Evolutionary conservation across 35 echinoderm and acorn worm genomes (phyloP).

Genomic region (Acanthaster planci): DNA sequence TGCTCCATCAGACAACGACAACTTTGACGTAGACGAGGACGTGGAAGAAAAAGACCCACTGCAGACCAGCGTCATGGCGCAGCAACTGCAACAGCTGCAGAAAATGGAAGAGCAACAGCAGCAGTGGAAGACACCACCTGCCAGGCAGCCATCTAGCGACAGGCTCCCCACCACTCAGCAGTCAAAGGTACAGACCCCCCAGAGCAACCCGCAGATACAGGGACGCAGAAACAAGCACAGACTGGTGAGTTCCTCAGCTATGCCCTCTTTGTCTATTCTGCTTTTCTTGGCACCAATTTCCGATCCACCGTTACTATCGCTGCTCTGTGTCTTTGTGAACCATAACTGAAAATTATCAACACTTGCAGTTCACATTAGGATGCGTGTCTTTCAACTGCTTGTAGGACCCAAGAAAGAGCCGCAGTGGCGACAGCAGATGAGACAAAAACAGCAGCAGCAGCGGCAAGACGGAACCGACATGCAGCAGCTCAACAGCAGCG

Average conservation of each 20-base stretch:
- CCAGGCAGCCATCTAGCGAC: not conserved
- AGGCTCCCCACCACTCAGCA: not conserved
- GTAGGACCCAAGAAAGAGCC: slow-evolving; percentile 58
- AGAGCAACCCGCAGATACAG: not conserved
- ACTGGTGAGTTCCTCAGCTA: slow-evolving; percentile 6
- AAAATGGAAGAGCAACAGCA: slow-evolving; percentile 40
- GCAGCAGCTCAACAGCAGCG: not conserved
- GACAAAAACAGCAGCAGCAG: slow-evolving; percentile 60
- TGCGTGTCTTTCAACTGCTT: not conserved
- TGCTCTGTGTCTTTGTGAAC: too few relatives aligned
- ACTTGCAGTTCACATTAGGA: not conserved
- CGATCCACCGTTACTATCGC: too few relatives aligned
- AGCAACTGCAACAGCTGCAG: slow-evolving; percentile 62
- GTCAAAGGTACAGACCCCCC: not conserved
- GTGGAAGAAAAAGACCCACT: slow-evolving; percentile 47
- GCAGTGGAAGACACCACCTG: not conserved
- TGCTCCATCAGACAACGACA: too few relatives aligned
- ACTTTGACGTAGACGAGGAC: slow-evolving; percentile 45
- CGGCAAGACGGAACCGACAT: slow-evolving; percentile 26
- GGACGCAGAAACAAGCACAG: not conserved
- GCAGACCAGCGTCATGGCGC: slow-evolving; percentile 61
- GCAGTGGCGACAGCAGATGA: slow-evolving; percentile 69
- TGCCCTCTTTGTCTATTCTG: not conserved
- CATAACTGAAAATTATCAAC: too few relatives aligned
- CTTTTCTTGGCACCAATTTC: too few relatives aligned